Base-by-base conservation (phyloP, 2,888 invertebrate species). In the Brachynemurus nebulosus region DNA sequence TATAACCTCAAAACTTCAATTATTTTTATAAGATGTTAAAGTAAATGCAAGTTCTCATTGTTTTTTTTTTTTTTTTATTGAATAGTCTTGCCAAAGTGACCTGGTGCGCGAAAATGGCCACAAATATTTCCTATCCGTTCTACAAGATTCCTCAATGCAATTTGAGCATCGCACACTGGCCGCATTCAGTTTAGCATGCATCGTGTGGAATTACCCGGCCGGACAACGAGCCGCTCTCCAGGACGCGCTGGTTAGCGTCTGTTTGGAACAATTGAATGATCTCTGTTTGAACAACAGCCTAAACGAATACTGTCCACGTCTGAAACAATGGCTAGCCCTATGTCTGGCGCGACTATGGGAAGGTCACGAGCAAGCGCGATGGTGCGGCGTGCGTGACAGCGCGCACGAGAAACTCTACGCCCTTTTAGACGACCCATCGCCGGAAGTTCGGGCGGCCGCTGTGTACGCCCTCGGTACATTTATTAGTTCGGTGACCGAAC, bases 381-480 rank as follows among this genome's bases (percentile, higher is more conserved):
- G 97, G 96, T 89, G 89, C 46, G 97, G 93, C 14, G 95, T 91
- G 17, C 70, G 97, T 9, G 93, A 95, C 63, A 80, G 84, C 54
- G 95, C 96, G n/a, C 93, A 95, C 64, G 96, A 96, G 63, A 95
- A 96, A 64, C 72, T 97, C 9, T 86, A 81, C 59, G 75, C 71
- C 39, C 68, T 93, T 50, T 68, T 96, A 42, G 71, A 71, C 47
- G 92, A 95, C 67, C 71, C 76, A 2, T 76, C 81, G 36, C 90
- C 96, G 1, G 95, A 96, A 74, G 93, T 88, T 0, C 74, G 97
- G 46, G 92, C 95, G 9, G 88, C 95, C 2, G 85, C 89, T 37
- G 92, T 95, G 4, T 95, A 83, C 68, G 96, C 97, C 11, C 70
- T 98, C 48, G 97, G 96, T 50, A 86, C 93, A 17, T 93, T 92